phyloP scores from a whole-genome alignment of 2,888 invertebrate species.

The Pelosia muscerda region DNA sequence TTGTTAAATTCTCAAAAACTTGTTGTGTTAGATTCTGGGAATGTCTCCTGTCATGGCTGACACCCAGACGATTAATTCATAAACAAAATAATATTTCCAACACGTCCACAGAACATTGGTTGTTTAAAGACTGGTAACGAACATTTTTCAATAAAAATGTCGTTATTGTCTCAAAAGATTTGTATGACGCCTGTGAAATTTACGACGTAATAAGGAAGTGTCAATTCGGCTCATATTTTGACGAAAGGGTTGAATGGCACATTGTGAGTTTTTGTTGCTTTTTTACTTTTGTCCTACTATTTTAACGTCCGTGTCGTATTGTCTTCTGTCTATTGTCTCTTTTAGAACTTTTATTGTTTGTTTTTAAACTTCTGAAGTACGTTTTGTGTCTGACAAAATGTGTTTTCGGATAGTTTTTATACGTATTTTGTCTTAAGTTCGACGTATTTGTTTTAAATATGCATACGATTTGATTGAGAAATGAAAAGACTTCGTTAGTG shows the following conservation, averaged over 20 bases:
- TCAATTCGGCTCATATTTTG: slow-evolving; percentile 77
- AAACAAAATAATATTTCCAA: slow-evolving; percentile 44
- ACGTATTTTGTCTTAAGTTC: slow-evolving; percentile 33
- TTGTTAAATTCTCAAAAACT: slow-evolving; percentile 12
- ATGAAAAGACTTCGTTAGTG: background rate
- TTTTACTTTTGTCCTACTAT: slow-evolving; percentile 71
- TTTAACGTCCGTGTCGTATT: slow-evolving; percentile 74
- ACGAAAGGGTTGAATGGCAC: slow-evolving; percentile 84
- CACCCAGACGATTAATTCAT: slow-evolving; percentile 31
- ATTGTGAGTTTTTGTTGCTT: slow-evolving; percentile 77
- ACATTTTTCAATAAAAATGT: slow-evolving; percentile 58
- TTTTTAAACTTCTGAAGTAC: slow-evolving; percentile 78
- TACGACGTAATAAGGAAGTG: slow-evolving; percentile 85
- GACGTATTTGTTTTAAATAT: slow-evolving; percentile 29
- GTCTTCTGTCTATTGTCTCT: slow-evolving; percentile 76
- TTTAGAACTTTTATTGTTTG: slow-evolving; percentile 72
- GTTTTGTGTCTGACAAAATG: slow-evolving; percentile 60
- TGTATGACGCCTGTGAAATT: slow-evolving; percentile 75
- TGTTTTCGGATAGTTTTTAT: slow-evolving; percentile 43
- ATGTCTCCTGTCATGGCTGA: slow-evolving; percentile 17
- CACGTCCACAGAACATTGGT: slow-evolving; percentile 49
- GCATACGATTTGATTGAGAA: slow-evolving; percentile 10
- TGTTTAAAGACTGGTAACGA: slow-evolving; percentile 49
- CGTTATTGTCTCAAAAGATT: slow-evolving; percentile 60
- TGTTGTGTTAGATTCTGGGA: slow-evolving; percentile 26